phyloP scores from a whole-genome alignment of 2,888 invertebrate genomes.

The Mythimna impura region DNA sequence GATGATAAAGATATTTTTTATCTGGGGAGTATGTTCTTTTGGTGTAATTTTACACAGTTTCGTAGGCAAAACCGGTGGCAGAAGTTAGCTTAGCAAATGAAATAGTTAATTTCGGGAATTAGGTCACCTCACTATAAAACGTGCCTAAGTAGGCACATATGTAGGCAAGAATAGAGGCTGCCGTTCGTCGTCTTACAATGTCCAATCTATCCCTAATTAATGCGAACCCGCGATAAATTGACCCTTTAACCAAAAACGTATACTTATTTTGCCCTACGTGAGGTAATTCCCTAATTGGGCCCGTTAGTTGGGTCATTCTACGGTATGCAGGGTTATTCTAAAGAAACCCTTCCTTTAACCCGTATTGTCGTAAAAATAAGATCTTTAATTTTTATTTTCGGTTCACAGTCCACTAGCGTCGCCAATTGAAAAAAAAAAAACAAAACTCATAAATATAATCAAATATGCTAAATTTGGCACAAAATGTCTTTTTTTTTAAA shows the following conservation, averaged over 20 bases:
- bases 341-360: slow-evolving; percentile 6
- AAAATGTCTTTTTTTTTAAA: no score
- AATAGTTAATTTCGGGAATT: slow-evolving; percentile 3
- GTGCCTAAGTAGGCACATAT: not conserved
- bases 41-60: no score
- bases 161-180: not conserved
- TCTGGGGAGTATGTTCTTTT: no score
- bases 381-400: not conserved
- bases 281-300: slow-evolving; percentile 46
- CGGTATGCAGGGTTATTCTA: not conserved
- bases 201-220: slow-evolving; percentile 39
- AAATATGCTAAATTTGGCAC: no score
- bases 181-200: slow-evolving; percentile 34
- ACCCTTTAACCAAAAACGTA: slow-evolving; percentile 45
- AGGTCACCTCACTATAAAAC: not conserved
- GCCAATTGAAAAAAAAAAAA: no score
- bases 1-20: no score
- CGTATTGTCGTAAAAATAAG: not conserved
- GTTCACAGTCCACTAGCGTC: not conserved
- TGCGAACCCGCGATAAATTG: slow-evolving; percentile 37
- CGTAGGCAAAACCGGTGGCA: no score
- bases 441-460: no score
- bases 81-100: not conserved
- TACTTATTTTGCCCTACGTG: slow-evolving; percentile 36
- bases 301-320: slow-evolving; percentile 23